Conservation (phyloP, 2,888 invertebrate genomes). For the Epiperipatus broadwayi region DNA sequence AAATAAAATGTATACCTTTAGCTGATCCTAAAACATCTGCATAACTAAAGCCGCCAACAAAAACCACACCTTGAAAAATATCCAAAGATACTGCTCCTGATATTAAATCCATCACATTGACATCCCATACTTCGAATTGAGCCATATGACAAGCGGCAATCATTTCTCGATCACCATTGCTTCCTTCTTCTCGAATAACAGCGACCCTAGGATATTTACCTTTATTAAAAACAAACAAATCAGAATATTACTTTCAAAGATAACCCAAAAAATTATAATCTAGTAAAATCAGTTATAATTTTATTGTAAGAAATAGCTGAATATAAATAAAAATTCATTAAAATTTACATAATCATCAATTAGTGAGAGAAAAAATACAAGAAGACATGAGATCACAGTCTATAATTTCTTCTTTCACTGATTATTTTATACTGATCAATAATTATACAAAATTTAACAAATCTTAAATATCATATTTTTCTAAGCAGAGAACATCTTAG, state of each 20-base stretch:
- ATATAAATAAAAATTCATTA: too few relatives aligned
- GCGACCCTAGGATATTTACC: constrained; percentile 45
- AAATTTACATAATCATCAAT: too few relatives aligned
- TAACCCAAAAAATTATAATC: too few relatives aligned
- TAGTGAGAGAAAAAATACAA: too few relatives aligned
- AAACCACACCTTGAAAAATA: constrained; percentile 66
- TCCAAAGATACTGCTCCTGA: constrained; percentile 48
- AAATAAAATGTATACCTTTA: constrained; percentile 35
- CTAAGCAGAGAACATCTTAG: too few relatives aligned
- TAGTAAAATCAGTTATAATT: too few relatives aligned
- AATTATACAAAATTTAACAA: too few relatives aligned
- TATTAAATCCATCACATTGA: constrained; percentile 78
- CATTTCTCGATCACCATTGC: constrained; percentile 95
- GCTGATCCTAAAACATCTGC: constrained; percentile 94
- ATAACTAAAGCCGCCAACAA: constrained; percentile 97
- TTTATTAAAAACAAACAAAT: too few relatives aligned
- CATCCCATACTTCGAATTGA: constrained; percentile 71
- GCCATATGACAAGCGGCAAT: constrained; percentile 62
- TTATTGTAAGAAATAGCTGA: too few relatives aligned
- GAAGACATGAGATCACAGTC: background rate
- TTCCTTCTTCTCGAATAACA: constrained; percentile 86
- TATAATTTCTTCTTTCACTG: background rate
- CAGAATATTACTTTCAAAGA: too few relatives aligned
- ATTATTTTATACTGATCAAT: too few relatives aligned
- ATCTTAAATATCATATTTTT: too few relatives aligned